Evolutionary conservation across 2,888 invertebrate genomes (phyloP).

Genomic region (Ophion slaviceki): DNA sequence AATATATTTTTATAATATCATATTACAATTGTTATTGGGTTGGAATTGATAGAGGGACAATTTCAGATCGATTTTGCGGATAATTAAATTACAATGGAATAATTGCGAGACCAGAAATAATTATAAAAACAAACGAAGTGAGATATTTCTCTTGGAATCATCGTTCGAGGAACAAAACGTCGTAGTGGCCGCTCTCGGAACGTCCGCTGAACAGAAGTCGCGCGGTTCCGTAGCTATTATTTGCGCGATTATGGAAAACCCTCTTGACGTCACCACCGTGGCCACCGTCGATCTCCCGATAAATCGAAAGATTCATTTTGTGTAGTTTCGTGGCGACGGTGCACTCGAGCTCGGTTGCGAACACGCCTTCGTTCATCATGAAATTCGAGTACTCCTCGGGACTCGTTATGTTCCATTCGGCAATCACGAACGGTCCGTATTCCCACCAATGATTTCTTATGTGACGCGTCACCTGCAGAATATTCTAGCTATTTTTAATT

Average conservation of each 20-base stretch:
- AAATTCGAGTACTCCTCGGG: conserved; percentile 73
- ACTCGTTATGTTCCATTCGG: conserved; percentile 78
- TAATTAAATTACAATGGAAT: background rate
- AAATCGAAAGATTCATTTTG: conserved; percentile 78
- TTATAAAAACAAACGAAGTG: background rate
- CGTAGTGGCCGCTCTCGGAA: conserved; percentile 79
- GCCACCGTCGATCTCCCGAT: conserved; percentile 71
- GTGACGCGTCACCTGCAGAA: conserved; percentile 75
- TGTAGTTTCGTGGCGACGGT: conserved; percentile 77
- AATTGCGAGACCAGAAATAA: background rate
- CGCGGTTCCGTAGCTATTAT: conserved; percentile 71
- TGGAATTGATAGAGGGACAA: no score
- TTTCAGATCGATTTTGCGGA: no score
- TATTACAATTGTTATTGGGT: no score
- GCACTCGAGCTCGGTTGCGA: conserved; percentile 79
- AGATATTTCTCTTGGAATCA: conserved; percentile 1
- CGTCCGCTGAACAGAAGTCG: conserved; percentile 78
- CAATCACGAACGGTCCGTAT: conserved; percentile 76
- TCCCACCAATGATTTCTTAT: conserved; percentile 77
- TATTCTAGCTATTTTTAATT: background rate
- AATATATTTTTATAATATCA: background rate
- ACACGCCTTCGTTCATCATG: conserved; percentile 78
- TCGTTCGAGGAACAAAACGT: conserved; percentile 73
- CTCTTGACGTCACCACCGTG: conserved; percentile 71
- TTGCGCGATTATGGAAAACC: conserved; percentile 74